Evolutionary conservation across 2,888 invertebrate genomes (phyloP), one percentile per base, ranked within the genome.

Genomic region (Mimachlamys varia): DNA sequence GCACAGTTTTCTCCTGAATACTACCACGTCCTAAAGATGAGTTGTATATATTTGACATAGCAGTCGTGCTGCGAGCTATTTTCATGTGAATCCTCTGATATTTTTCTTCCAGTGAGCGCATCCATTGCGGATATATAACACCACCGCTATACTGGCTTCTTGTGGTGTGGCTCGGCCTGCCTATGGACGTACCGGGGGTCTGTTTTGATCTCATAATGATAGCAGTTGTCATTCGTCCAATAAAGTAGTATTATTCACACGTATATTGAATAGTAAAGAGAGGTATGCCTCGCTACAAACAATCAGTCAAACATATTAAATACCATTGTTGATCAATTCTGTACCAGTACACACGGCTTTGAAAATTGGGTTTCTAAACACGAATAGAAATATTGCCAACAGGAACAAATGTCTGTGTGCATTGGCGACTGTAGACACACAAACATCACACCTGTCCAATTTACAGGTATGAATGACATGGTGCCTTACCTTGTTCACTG

Each of bases 1-100:
- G 76, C 33, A 76, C 92, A 92, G 87, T 92, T 93, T 88, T 93
- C 93, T 58, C 76, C 15, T 76, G 76, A 22, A 76, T 76, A 33
- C 10, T 76, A 33, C 49, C 37, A 19, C 90, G 87, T 44, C 90
- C 91, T 44, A 91, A 89, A 44, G 88, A 88, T 3, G 93, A 90
- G n/a, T 91, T 91, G 87, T 91, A 91, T 88, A 91, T 88, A 19
- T 90, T 76, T 38, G 89, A 91, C 92, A 92, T 92, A 15, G 91
- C 90, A 15, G 92, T 90, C 38, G 92, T 91, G 38, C 90, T 91
- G 50, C 90, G 90, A 62, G 93, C 91, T 87, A 95, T 95, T 92
- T 95, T 95, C 89, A 93, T 92, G 91, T 95, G 95, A n/a, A 95
- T 92, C 90, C 93, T 94, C 88, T 95, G 94, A 90, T 95, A 95